A percentile compares a stretch with the other conserved stretches of the same genome.
These are phyloP conservation scores for Trissonchulus latispiculum DNA, from an alignment of 2,888 invertebrate species.

Conservation along the genomic window DNA sequence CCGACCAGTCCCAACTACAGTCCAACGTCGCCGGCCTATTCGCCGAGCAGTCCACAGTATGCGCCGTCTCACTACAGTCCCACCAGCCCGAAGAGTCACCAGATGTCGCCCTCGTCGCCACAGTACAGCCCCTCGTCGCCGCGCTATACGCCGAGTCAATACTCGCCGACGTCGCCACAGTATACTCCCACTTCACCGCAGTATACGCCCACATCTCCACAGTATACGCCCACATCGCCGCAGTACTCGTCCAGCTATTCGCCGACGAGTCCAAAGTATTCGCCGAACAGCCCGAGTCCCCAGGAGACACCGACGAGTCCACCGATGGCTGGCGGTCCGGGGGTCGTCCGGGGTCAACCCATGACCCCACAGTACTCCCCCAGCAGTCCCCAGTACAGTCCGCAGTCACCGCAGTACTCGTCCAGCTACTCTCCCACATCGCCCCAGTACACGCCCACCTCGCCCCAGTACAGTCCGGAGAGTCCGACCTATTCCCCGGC, in stretches of 20 bases:
- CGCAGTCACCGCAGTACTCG: slow-evolving; percentile 50
- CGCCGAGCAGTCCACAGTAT: slow-evolving; percentile 33
- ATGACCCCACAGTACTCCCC: slow-evolving; percentile 52
- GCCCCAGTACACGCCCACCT: slow-evolving; percentile 60
- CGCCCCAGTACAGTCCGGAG: slow-evolving; percentile 61
- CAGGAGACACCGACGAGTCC: slow-evolving; percentile 56
- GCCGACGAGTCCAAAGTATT: slow-evolving; percentile 50
- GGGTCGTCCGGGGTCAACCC: too few relatives aligned
- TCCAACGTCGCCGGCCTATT: slow-evolving; percentile 54
- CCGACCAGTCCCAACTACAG: slow-evolving; percentile 35
- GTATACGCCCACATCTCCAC: slow-evolving; percentile 49
- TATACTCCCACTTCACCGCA: slow-evolving; percentile 49
- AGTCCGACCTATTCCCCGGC: slow-evolving; percentile 64
- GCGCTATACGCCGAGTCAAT: slow-evolving; percentile 48
- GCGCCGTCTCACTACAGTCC: slow-evolving; percentile 58
- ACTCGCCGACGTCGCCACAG: slow-evolving; percentile 47
- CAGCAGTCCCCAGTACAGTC: slow-evolving; percentile 47
- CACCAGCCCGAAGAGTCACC: slow-evolving; percentile 52
- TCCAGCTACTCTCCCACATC: slow-evolving; percentile 44
- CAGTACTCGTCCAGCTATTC: slow-evolving; percentile 59
- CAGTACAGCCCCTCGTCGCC: slow-evolving; percentile 47
- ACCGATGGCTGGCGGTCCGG: slow-evolving; percentile 48
- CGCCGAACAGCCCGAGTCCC: slow-evolving; percentile 46
- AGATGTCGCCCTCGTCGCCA: slow-evolving; percentile 41
- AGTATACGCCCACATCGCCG: slow-evolving; percentile 37